Evolutionary conservation across 2,888 invertebrate genomes (phyloP), one percentile per base, ranked within the genome.

Genomic region (Pandemis corylana): DNA sequence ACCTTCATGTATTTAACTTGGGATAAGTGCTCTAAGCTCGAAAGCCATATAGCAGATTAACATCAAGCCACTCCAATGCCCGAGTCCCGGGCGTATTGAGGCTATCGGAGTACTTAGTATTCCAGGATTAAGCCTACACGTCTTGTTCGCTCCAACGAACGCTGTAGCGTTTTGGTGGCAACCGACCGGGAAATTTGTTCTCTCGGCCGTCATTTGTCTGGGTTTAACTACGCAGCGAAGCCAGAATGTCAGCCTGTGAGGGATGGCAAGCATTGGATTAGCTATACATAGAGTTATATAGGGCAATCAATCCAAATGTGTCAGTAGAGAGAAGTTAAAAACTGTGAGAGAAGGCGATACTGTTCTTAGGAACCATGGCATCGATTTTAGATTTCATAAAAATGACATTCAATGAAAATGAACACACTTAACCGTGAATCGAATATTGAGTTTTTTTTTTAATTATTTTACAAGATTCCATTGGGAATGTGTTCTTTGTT

Each of bases 191-290:
- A 44, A 71, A 65, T 71, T 66, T 15, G 28, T 46, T 59, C 62
- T n/a, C 41, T 20, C 13, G 63, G 44, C 53, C 64, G 44, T 71
- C 56, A 71, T 71, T 71, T 65, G 65, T 65, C 36, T 36, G 36
- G 36, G 46, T n/a, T 71, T 46, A 65, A 53, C 64, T 65, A 62
- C 62, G 41, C 28, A 36, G 28, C 28, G 28, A 36, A 62, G 6
- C 41, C 20, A 62, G 36, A 41, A 7, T 41, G 13, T 41, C 62
- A n/a, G 41, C 36, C 36, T 36, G 61, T 36, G 36, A 61, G 36
- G 28, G 13, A 36, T 36, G 4, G 61, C 5, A 61, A 28, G 12
- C 7, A 13, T 61, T 36, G 36, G 61, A 36, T 36, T 61, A 36
- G 28, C 12, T 20, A 28, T 1, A 20, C 20, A 20, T 20, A 56